Percentiles rank a stretch among this genome's conserved stretches.
phyloP scores from a whole-genome alignment of 2,113 vertebrate species.

The Microcebus tavaratra region DNA sequence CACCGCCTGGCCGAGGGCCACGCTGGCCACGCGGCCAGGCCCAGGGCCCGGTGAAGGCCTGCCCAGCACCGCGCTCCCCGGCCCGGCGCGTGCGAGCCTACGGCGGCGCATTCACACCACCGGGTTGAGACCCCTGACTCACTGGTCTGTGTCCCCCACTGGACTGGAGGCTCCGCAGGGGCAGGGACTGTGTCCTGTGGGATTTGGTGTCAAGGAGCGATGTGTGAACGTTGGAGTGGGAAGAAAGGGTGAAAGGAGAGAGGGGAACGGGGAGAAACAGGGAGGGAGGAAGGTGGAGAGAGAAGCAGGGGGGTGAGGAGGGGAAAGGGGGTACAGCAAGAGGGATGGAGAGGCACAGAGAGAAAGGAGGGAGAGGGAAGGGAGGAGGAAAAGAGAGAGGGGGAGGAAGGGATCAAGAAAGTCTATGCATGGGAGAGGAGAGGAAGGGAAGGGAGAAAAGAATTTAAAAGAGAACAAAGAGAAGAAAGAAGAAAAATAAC shows the following conservation, averaged over 20 bases:
- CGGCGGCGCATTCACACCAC: accelerated
- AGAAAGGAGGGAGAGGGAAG: no score
- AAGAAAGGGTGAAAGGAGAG: background rate
- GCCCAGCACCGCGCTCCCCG: accelerated
- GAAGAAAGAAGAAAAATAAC: background rate
- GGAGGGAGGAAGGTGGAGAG: background rate
- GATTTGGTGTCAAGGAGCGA: background rate
- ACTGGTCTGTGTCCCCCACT: background rate
- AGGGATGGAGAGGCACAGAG: no score
- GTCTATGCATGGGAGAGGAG: background rate
- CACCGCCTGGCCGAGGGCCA: no score
- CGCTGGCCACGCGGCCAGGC: background rate
- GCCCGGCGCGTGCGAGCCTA: accelerated
- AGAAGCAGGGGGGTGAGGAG: no score
- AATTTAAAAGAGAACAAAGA: background rate
- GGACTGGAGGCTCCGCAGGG: background rate
- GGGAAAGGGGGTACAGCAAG: accelerated
- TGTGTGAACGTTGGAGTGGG: background rate
- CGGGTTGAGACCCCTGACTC: background rate
- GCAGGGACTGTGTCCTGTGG: background rate
- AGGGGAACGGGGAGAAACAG: background rate
- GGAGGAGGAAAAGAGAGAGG: no score
- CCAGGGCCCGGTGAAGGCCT: no score
- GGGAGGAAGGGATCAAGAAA: background rate
- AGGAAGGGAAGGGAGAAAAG: background rate